A percentile compares a stretch with the other conserved stretches of the same genome.
phyloP scores from a whole-genome alignment of 2,113 vertebrate species.

The Phrynosoma blainvillii region DNA sequence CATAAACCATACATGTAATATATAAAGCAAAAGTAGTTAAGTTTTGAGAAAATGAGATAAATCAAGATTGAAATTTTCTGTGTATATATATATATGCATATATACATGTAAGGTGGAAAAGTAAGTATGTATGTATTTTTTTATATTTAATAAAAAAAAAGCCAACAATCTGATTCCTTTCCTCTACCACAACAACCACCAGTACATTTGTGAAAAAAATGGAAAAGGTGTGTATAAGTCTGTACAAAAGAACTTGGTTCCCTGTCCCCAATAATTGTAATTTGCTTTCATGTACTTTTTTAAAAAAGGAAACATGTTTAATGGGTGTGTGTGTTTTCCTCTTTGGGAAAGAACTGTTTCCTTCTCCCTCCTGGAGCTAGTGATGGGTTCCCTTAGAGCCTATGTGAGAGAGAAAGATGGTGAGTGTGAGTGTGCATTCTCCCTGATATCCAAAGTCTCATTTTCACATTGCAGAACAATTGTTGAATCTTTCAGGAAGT shows the following conservation, averaged over 20 bases:
- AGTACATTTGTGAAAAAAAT: accelerated
- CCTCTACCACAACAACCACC: conserved; percentile 38
- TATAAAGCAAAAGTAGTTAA: too few relatives aligned
- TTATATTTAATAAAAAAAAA: too few relatives aligned
- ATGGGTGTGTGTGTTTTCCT: too few relatives aligned
- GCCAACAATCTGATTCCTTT: background rate
- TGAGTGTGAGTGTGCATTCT: background rate
- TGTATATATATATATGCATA: too few relatives aligned
- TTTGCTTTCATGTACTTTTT: background rate
- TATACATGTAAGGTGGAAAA: too few relatives aligned
- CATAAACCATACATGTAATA: too few relatives aligned
- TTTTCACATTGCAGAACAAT: background rate
- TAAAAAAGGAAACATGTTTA: background rate
- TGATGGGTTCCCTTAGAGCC: background rate
- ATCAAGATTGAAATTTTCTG: too few relatives aligned
- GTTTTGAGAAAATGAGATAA: too few relatives aligned
- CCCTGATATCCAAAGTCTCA: too few relatives aligned
- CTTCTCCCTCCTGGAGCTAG: too few relatives aligned
- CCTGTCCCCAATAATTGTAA: background rate
- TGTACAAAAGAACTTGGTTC: background rate
- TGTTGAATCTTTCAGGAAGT: background rate
- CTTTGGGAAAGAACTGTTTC: background rate
- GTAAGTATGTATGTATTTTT: too few relatives aligned
- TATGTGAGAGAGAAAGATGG: background rate
- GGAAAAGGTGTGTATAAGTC: background rate